Base-by-base conservation (phyloP, 1,140 invertebrate genomes). In the Steinernema feltiae region DNA sequence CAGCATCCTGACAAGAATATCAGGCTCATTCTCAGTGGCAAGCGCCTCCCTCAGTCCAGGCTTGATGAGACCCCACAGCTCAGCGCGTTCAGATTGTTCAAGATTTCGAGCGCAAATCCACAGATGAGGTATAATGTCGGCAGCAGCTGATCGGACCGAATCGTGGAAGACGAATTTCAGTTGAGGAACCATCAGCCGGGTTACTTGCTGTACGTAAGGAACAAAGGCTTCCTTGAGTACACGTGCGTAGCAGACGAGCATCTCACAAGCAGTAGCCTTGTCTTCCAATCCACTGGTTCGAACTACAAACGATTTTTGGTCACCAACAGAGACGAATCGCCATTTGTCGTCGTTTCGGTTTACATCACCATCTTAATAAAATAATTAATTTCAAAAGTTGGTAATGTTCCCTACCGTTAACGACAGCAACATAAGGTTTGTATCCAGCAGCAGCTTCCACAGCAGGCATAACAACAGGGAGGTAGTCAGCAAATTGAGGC, bases 121-220 rank as follows among this genome's bases (percentile, higher is more conserved):
- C 35, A 99, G 88, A 88, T 91, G 94, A 0, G 97, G 97, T 74
- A 99, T 89, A 79, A 93, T 94, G 87, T 98, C 95, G 0, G 96
- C 94, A 1, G 97, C 97, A 12, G 89, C 88, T n/a, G 87, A 81
- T 75, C 89, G 74, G 48, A 87, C 87, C 24, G 88, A 94, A 89
- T 99, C 97, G 83, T 99, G 95, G 88, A 99, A 99, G 87, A 98
- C 97, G 84, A 99, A 99, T 87, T 97, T 98, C 3, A 99, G 89
- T 90, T 98, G 92, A 0, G 95, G 95, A 32, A 98, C 92, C 92
- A 96, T 97, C 53, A 98, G 89, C 84, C 92, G 92, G 0, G 97
- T 93, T 17, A 95, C 94, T 85, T 96, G 91, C 86, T 98, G 94
- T 0, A 94, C 92, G 85, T 98, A 99, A 79, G 92, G 91, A 15